A percentile compares a stretch with the other conserved stretches of the same genome.
Evolutionary conservation across 2,888 invertebrate genomes (phyloP).

Genomic region (Diabrotica balteata): DNA sequence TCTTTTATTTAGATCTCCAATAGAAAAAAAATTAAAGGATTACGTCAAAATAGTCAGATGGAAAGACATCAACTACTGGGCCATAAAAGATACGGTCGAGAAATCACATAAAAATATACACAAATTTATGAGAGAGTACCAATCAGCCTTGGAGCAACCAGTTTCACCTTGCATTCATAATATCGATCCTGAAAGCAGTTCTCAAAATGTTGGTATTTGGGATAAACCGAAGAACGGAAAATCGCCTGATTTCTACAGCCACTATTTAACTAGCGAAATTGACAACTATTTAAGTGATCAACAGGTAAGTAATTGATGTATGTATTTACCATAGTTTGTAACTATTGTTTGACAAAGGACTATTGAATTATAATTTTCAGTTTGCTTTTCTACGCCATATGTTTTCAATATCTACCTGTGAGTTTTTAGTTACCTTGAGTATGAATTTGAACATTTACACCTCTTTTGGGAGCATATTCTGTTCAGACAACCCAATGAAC

Average conservation of each 20-base stretch:
- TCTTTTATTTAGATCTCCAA: constrained; percentile 67
- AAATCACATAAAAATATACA: constrained; percentile 88
- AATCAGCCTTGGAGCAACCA: constrained; percentile 66
- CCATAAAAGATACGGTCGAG: constrained; percentile 86
- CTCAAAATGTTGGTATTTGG: constrained; percentile 67
- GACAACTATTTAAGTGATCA: background rate
- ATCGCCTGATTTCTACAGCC: too few species aligned
- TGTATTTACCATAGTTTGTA: too few species aligned
- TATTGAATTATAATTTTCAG: too few species aligned
- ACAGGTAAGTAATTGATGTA: too few species aligned
- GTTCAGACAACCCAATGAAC: too few species aligned
- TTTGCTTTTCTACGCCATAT: too few species aligned
- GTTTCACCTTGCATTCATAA: constrained; percentile 61
- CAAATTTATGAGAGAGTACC: constrained; percentile 86
- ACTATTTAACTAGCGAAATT: constrained; percentile 27
- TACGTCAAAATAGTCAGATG: constrained; percentile 95
- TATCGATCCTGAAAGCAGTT: constrained; percentile 53
- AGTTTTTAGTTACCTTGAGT: too few species aligned
- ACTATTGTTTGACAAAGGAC: too few species aligned
- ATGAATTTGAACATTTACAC: too few species aligned
- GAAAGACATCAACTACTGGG: constrained; percentile 94
- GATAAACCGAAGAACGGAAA: constrained; percentile 64
- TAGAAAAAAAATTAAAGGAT: constrained; percentile 91
- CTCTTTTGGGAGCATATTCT: too few species aligned
- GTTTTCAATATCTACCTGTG: too few species aligned